Evolutionary conservation across 1,140 invertebrate species (phyloP), one percentile per base, ranked within the genome.

Genomic region (Lethrus apterus): DNA sequence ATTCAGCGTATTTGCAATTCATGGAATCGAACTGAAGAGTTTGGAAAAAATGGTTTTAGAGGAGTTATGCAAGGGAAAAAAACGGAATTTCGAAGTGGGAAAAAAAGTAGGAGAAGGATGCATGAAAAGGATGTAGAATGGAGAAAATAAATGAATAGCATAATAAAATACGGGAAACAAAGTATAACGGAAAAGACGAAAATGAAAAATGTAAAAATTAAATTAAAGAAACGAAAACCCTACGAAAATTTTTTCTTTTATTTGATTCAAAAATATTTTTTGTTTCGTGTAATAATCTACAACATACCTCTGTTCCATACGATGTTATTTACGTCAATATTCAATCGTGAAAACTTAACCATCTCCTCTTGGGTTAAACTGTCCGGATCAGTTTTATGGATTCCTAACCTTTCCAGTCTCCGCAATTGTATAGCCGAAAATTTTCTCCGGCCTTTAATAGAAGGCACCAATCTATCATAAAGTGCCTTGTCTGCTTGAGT

Each of bases 251-350:
- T n/a, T n/a, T n/a, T 38, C 11, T 20, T 38, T 38, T 9, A 21
- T 21, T 8, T 17, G 10, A 21, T 10, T 21, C 14, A 13, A 2
- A 21, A 23, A 3, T 18, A 36, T 35, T 4, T 18, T 35, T 35
- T 35, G 10, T 7, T 13, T 20, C 21, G 9, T 36, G 3, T n/a
- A 19, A 20, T n/a, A n/a, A n/a, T n/a, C n/a, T n/a, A n/a, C 26
- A n/a, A 52, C 46, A 60, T 68, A 89, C 88, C 89, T 80, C 96
- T 81, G 44, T 89, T 86, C 92, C 93, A 98, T 46, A 89, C 87
- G 41, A 99, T 86, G 11, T 90, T 92, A 0, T 76, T 66, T 1
- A 86, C 78, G 72, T 99, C 91, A 51, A 99, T 93, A 66, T 99
- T 81, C 2, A 99, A 72, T 48, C 94, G 74, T 0, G 83, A 81